Evolutionary conservation across 2,113 vertebrate genomes (phyloP).

Genomic region (Pimephales promelas): DNA sequence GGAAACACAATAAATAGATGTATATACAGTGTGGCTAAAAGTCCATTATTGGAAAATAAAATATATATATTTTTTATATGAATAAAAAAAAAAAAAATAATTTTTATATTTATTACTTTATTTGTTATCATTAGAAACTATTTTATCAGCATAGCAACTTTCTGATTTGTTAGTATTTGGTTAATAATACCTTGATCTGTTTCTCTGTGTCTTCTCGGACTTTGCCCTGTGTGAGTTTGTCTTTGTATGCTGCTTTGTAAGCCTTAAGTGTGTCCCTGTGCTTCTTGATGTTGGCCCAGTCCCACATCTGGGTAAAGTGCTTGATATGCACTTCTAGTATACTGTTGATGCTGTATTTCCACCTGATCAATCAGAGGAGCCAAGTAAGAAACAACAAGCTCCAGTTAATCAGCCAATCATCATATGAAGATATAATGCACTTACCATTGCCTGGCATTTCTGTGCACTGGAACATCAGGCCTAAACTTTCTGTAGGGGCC

Average conservation of each 20-base stretch:
- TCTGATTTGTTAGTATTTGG: background rate
- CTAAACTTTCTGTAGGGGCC: conserved; percentile 89
- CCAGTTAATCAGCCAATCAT: background rate
- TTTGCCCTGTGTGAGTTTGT: conserved; percentile 84
- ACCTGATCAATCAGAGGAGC: conserved; percentile 76
- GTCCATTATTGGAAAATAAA: too few relatives aligned
- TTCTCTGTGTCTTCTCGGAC: conserved; percentile 78
- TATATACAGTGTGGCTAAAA: background rate
- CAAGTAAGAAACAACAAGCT: conserved; percentile 5
- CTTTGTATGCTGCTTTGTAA: conserved; percentile 85
- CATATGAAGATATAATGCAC: conserved; percentile 47
- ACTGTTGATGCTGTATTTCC: conserved; percentile 85
- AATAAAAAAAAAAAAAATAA: too few relatives aligned
- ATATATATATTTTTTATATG: too few relatives aligned
- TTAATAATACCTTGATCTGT: conserved; percentile 84
- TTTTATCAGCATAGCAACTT: background rate
- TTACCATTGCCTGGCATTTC: conserved; percentile 82
- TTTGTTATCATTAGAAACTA: background rate
- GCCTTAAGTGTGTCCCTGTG: conserved; percentile 84
- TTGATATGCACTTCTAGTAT: conserved; percentile 88
- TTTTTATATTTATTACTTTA: too few relatives aligned
- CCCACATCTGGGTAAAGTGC: conserved; percentile 83
- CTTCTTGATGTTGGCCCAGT: conserved; percentile 83
- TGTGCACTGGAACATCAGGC: conserved; percentile 77
- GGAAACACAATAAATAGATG: background rate